Evolutionary conservation across 2,113 vertebrate genomes (phyloP), one percentile per base, ranked within the genome.

Genomic region (Cathartes aura): DNA sequence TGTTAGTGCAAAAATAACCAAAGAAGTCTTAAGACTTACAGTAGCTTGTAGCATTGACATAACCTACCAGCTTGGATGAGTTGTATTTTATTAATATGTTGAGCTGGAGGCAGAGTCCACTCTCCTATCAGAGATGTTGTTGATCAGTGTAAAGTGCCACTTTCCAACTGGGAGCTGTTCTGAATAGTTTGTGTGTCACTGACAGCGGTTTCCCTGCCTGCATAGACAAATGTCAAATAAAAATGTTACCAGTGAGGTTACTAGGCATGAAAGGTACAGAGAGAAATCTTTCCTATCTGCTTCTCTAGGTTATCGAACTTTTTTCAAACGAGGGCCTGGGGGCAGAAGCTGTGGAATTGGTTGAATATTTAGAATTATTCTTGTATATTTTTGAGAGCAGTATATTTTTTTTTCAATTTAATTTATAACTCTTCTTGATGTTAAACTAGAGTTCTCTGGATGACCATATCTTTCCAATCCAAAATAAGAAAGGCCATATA

Each of bases 71-170:
- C 53, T 63, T 59, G 24, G 47, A 82, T 73, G 60, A 76, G 40
- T 68, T 88, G 47, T 89, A n/a, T 95, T 94, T 95, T 93, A 76
- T 94, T 79, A 91, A 67, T 71, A 66, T 14, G 24, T 47, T 60
- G 87, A 74, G 88, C 94, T 94, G 59, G 72, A 86, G 84, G 89
- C 82, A 96, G 62, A 70, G 82, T 84, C 91, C 58, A n/a, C 47
- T 95, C 80, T 74, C 52, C 29, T 78, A 64, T 88, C n/a, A 32
- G 59, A 63, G 74, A 85, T 72, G 22, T 11, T 90, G 86, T 86
- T 87, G 70, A 64, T 82, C 64, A 38, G 67, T 67, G 74, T 89
- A 45, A 71, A 93, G 66, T 67, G 40, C 60, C 52, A 13, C 45
- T 93, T 88, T 80, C 23, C 58, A 95, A 6, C 30, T 6, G 8